Evolutionary conservation across 1,140 invertebrate species (phyloP).

Genomic region (Dysdera silvatica): DNA sequence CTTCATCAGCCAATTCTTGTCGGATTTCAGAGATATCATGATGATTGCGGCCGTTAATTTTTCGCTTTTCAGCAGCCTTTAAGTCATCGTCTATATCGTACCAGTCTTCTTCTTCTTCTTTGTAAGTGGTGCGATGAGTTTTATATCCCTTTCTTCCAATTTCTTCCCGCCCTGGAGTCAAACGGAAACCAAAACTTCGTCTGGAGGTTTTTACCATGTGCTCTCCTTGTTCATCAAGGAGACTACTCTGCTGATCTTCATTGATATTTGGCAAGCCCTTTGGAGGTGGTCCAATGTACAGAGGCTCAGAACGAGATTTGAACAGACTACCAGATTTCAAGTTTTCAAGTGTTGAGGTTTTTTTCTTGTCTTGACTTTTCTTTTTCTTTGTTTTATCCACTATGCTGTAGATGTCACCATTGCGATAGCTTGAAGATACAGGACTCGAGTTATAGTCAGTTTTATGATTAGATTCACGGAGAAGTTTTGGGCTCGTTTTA

Average conservation of each 20-base stretch:
- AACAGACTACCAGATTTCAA: slow-evolving; percentile 5
- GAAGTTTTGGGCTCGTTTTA: not conserved
- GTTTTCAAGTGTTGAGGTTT: slow-evolving; percentile 5
- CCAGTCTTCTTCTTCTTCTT: slow-evolving; percentile 24
- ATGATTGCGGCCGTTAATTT: slow-evolving; percentile 7
- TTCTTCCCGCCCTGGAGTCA: not conserved
- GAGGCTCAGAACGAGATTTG: slow-evolving; percentile 20
- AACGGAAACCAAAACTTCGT: slow-evolving; percentile 19
- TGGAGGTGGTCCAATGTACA: slow-evolving; percentile 22
- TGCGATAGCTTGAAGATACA: not conserved
- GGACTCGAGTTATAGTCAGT: not conserved
- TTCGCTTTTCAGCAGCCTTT: slow-evolving; percentile 11
- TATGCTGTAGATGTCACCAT: slow-evolving; percentile 23
- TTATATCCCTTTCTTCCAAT: not conserved
- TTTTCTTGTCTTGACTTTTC: slow-evolving; percentile 17
- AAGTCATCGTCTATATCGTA: slow-evolving; percentile 25
- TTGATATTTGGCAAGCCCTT: not conserved
- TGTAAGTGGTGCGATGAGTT: not conserved
- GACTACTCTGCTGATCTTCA: slow-evolving; percentile 5
- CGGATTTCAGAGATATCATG: slow-evolving; percentile 20
- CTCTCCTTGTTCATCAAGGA: slow-evolving; percentile 14
- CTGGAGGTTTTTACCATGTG: slow-evolving; percentile 16
- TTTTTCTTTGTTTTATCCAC: slow-evolving; percentile 27
- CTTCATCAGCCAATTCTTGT: slow-evolving; percentile 14
- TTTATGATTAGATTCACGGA: not conserved